phyloP scores from a whole-genome alignment of 2,888 invertebrate genomes.

The Drosophila anomelani region DNA sequence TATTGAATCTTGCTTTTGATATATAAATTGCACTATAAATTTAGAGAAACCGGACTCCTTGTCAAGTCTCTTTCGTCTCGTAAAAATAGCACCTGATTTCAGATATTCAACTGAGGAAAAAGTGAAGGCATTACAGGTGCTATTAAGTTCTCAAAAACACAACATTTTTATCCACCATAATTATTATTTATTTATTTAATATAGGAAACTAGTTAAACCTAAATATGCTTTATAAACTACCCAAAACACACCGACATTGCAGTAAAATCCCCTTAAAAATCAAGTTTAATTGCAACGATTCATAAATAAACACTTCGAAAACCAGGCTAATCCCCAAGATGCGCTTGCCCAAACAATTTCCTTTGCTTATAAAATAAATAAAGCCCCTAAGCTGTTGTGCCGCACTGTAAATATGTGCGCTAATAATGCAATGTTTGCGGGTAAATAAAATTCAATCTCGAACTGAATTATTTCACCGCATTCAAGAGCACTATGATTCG shows the following conservation, averaged over 20 bases:
- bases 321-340: conserved; percentile 9
- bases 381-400: not conserved
- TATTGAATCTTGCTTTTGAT: not conserved
- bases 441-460: conserved; percentile 52
- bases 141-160: too few species aligned
- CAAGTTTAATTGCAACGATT: conserved; percentile 2
- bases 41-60: too few species aligned
- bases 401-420: conserved; percentile 26
- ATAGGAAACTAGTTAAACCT: too few species aligned
- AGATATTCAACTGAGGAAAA: too few species aligned
- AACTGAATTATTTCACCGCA: conserved; percentile 43
- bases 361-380: not conserved
- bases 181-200: too few species aligned
- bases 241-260: not conserved
- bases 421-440: conserved; percentile 41
- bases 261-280: not conserved
- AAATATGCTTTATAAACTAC: too few species aligned
- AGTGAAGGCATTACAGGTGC: too few species aligned
- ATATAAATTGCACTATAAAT: not conserved
- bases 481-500: conserved; percentile 57
- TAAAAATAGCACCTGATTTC: too few species aligned
- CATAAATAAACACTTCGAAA: not conserved
- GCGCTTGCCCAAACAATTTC: not conserved
- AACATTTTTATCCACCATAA: too few species aligned
- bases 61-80: too few species aligned